These are phyloP conservation scores for Cephus pulcher DNA, from an alignment of 2,888 invertebrate genomes.

Conservation along the genomic window DNA sequence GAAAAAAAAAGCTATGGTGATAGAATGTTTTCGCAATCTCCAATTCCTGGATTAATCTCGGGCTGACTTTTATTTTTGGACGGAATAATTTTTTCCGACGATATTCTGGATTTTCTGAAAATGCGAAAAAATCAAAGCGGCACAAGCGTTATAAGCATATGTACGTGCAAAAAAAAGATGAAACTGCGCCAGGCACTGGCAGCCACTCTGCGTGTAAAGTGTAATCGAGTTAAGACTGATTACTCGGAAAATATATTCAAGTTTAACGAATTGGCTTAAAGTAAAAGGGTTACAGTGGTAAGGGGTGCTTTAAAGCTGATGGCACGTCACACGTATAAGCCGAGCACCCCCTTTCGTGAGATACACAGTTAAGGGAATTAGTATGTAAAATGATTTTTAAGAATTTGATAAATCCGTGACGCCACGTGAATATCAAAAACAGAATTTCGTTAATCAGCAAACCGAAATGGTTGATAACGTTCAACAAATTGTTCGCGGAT, in stretches of 20 bases:
- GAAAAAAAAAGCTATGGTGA: background rate
- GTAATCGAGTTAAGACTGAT: constrained; percentile 34
- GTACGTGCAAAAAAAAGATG: background rate
- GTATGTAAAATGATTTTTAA: background rate
- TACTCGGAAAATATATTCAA: constrained; percentile 38
- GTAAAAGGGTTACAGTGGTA: constrained; percentile 26
- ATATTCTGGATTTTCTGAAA: background rate
- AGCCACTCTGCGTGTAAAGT: background rate
- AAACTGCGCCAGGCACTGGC: background rate
- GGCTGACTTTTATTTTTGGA: background rate
- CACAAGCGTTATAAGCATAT: background rate
- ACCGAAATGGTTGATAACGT: background rate
- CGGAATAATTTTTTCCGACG: background rate
- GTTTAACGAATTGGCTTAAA: constrained; percentile 39
- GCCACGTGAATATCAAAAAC: background rate
- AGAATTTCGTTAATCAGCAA: background rate
- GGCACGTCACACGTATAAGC: constrained; percentile 21
- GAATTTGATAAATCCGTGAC: background rate
- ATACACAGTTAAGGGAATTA: background rate
- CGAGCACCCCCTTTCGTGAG: background rate
- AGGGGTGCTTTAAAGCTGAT: constrained; percentile 33
- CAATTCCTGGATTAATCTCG: background rate
- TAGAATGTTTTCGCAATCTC: background rate
- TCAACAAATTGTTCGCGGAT: background rate
- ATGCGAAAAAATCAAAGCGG: background rate